Evolutionary conservation across 37 sponge, comb jelly and placozoan species (phyloP), one percentile per base, ranked within the genome.

Genomic region (Hormiphora californensis): DNA sequence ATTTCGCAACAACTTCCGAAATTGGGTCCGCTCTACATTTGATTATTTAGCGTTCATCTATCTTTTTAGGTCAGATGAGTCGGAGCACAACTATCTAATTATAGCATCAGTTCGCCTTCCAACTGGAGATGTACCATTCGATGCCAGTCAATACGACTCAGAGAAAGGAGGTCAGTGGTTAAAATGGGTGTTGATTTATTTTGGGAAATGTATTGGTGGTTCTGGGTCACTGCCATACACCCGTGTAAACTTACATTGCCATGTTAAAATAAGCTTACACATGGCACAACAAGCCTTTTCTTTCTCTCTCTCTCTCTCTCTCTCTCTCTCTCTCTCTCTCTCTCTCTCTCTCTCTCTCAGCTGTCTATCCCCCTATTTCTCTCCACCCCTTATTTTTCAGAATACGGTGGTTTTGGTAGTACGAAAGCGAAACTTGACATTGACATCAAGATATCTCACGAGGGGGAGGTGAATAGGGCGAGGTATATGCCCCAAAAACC

Each of bases 401-500:
- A 98, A 86, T 98, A 93, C 86, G 99, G 99, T 12, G 94, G 95
- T 5, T 98, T 98, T 89, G 99, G 99, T 1, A 93, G 93, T 8
- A 93, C 91, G 34, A 88, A 90, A 87, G 99, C 95, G 0, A 98
- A 95, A 90, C 92, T 98, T 44, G 95, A 95, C 55, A 91, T 89
- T 17, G 95, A 95, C 63, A 93, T 98, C 85, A 98, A 94, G 90
- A 98, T 98, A n/a, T 95, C 95, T 88, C 99, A 98, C 51, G 99
- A 98, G 40, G 99, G 99, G 46, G 99, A 98, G 91, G 99, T 98
- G 54, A 98, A 98, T 90, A 92, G 98, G 65, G 99, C 99, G 39
- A 90, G 99, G 17, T 98, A 92, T 63, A 98, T 98, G 99, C 99
- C 99, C 12, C 99, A 98, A 89, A 98, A 90, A 86, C 95, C 98